Evolutionary conservation across 2,113 vertebrate genomes (phyloP), one percentile per base, ranked within the genome.

Genomic region (Carollia perspicillata): DNA sequence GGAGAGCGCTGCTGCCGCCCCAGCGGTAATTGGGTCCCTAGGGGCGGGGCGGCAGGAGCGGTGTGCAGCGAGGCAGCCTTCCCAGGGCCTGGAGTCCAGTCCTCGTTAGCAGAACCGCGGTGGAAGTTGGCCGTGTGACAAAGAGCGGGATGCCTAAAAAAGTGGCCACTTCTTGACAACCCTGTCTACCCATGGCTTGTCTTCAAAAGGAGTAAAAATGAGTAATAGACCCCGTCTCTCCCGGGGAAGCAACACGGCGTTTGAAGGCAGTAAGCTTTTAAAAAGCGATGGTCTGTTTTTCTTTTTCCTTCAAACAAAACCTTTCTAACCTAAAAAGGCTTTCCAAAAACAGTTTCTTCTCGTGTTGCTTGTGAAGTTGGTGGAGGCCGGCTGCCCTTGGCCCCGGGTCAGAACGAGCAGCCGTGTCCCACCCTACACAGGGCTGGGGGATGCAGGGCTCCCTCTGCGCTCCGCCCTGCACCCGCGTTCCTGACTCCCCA

Each of bases 21-120:
- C 6, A 16, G 63, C 95, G 94, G 91, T 98, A 98, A 98, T 13
- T 44, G 97, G 96, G 91, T 77, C 97, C 96, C 97, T 94, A 97
- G 97, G 97, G 97, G 98, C 94, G 97, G 49, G 20, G 44, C 9
- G n/a, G 30, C n/a, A n/a, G 12, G 28, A 3, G 60, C n/a, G 78
- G 94, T n/a, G 75, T 91, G 18, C 28, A 18, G 90, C 77, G 65
- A 28, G 44, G 33, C 14, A 2, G 60, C 5, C 80, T 93, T 97
- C 95, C 93, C 92, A 84, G 85, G 97, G 75, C 77, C 74, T 53
- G 78, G 96, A 96, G 95, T 87, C 93, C 22, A 84, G 94, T 37
- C 12, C 35, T 75, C 93, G 80, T 74, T 95, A 80, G 92, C 2
- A 81, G 89, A 72, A 37, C 28, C 37, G 14, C n/a, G 9, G 51